These are phyloP conservation scores for Syngnathus rostellatus DNA, from an alignment of 2,797 vertebrate genomes.

Conservation along the genomic window DNA sequence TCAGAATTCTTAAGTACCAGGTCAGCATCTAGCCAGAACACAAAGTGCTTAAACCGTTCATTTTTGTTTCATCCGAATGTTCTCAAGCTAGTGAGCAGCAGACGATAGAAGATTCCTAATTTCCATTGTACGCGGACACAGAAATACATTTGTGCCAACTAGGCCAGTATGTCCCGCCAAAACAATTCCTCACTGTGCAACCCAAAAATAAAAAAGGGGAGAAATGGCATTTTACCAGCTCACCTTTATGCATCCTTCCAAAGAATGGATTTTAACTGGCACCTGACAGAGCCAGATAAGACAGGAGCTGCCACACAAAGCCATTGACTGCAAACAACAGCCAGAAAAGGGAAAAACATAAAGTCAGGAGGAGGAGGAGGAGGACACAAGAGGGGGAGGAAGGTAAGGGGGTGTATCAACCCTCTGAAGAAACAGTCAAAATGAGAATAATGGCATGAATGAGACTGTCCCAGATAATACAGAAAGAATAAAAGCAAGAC, in stretches of 20 bases:
- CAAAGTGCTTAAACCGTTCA: too few relatives aligned
- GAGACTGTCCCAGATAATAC: slow-evolving; percentile 35
- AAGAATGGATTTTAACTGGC: slow-evolving; percentile 48
- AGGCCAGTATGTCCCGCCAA: slow-evolving; percentile 25
- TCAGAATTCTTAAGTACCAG: neutral
- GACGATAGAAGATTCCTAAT: neutral
- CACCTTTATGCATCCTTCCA: slow-evolving; percentile 40
- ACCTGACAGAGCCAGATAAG: slow-evolving; percentile 64
- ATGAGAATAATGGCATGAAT: slow-evolving; percentile 33
- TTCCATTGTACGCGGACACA: neutral
- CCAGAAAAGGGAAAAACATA: slow-evolving; percentile 28
- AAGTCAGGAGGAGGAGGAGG: slow-evolving; percentile 11
- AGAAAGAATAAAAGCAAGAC: slow-evolving; percentile 40
- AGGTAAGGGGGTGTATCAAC: slow-evolving; percentile 23
- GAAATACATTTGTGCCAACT: slow-evolving; percentile 15
- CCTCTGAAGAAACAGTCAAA: slow-evolving; percentile 45
- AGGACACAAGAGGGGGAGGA: neutral
- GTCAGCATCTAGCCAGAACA: too few relatives aligned
- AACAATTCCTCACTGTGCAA: slow-evolving; percentile 6
- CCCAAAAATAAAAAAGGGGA: slow-evolving; percentile 17
- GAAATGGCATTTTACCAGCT: slow-evolving; percentile 46
- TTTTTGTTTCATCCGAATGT: neutral
- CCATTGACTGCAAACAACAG: slow-evolving; percentile 41
- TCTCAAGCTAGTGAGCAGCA: too few relatives aligned
- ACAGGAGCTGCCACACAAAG: slow-evolving; percentile 44